Conservation (phyloP, 2,113 vertebrate genomes). For the Oryzias melastigma region DNA sequence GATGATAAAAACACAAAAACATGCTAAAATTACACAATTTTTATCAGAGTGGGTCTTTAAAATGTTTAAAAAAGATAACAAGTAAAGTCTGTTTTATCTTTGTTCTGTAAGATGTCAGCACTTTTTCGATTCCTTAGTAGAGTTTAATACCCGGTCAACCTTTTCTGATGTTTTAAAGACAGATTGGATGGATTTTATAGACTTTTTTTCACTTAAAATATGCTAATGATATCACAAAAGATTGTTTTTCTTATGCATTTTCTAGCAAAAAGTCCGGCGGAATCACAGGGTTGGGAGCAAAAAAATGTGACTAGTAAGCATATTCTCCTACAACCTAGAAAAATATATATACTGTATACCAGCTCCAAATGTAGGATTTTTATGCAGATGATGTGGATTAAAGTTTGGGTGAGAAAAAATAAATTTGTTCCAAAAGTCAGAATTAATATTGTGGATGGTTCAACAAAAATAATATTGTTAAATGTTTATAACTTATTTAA, state of each 20-base stretch:
- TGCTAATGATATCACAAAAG: background rate
- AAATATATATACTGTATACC: constrained; percentile 13
- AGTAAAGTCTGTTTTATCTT: constrained; percentile 13
- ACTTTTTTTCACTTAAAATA: constrained; percentile 16
- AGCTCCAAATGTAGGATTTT: constrained; percentile 33
- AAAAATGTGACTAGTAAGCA: constrained; percentile 20
- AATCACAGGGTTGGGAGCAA: constrained; percentile 45
- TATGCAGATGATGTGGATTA: constrained; percentile 13
- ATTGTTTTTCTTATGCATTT: constrained; percentile 24
- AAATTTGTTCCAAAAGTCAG: too few relatives aligned
- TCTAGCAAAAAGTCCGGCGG: constrained; percentile 16
- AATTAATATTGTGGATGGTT: too few relatives aligned
- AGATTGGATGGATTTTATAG: constrained; percentile 32
- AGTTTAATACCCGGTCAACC: constrained; percentile 16
- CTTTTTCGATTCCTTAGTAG: constrained; percentile 42
- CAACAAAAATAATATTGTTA: too few relatives aligned
- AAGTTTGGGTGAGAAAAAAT: constrained; percentile 2
- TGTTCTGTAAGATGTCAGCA: constrained; percentile 39
- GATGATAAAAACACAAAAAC: too few relatives aligned
- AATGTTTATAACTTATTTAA: too few relatives aligned
- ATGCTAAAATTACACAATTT: too few relatives aligned
- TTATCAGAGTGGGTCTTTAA: too few relatives aligned
- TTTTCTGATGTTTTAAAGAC: constrained; percentile 27
- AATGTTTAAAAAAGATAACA: constrained; percentile 3
- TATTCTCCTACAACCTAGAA: background rate